These are phyloP conservation scores for Pocillopora meandrina DNA, from an alignment of 92 coral and sea anemone species.

Conservation along the genomic window DNA sequence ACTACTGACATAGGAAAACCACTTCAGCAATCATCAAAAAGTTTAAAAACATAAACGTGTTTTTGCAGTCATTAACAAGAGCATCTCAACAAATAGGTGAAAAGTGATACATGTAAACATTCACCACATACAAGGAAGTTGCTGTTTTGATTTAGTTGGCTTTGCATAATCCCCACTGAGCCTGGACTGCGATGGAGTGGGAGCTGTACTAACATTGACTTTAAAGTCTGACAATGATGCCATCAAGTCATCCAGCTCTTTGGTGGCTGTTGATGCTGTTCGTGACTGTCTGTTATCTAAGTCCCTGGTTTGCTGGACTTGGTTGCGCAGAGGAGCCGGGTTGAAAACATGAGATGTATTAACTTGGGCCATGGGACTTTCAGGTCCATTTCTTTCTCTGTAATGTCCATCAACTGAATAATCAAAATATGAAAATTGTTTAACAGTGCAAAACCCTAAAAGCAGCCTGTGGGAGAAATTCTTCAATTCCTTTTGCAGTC, in stretches of 20 bases:
- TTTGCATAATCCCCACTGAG: constrained; percentile 97
- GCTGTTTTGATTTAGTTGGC: constrained; percentile 76
- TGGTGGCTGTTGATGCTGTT: constrained; percentile 97
- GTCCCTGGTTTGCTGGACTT: constrained; percentile 55
- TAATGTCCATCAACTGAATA: constrained; percentile 7
- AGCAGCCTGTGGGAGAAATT: too few species aligned
- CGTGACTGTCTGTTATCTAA: constrained; percentile 65
- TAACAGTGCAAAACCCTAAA: too few species aligned
- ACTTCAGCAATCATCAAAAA: too few species aligned
- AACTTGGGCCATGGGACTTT: constrained; percentile 43
- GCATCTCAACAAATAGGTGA: too few species aligned
- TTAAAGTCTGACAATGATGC: constrained; percentile 98
- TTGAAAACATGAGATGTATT: constrained; percentile 46
- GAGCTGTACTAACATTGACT: constrained; percentile 88
- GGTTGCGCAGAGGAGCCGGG: constrained; percentile 57
- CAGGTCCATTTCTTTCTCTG: constrained; percentile 48
- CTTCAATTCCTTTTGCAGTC: too few species aligned
- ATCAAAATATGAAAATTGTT: not conserved
- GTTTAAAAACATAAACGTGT: too few species aligned
- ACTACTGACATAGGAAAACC: too few species aligned
- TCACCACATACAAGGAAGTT: constrained; percentile 15
- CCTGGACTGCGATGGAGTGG: constrained; percentile 76
- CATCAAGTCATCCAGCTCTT: constrained; percentile 96
- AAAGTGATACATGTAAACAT: too few species aligned
- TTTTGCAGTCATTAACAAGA: too few species aligned